Evolutionary conservation across 1,140 invertebrate species (phyloP).

Genomic region (Hypothenemus hampei): DNA sequence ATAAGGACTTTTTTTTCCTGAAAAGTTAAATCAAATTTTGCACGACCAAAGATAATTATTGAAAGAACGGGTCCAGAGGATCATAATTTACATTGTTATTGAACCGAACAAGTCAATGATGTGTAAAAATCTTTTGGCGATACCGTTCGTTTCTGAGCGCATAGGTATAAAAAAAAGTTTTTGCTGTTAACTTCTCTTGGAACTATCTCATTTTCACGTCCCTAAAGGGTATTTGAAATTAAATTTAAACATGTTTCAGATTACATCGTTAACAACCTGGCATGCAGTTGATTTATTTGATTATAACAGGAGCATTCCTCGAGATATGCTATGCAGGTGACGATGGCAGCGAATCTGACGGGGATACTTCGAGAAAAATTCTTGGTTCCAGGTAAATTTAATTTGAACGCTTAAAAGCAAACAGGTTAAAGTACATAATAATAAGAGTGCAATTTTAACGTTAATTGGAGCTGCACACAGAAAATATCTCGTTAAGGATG

Average conservation of each 20-base stretch:
- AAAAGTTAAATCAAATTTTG: neutral
- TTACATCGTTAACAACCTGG: constrained; percentile 1
- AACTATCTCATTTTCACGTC: too few species aligned
- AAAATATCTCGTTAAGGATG: constrained; percentile 4
- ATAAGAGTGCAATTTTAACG: neutral
- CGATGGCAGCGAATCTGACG: constrained; percentile 22
- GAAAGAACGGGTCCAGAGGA: neutral
- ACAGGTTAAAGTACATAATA: neutral
- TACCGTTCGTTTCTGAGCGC: constrained; percentile 1
- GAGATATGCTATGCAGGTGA: constrained; percentile 10
- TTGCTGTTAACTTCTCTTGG: too few species aligned
- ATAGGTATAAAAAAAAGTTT: too few species aligned
- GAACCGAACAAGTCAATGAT: constrained; percentile 7
- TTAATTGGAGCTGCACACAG: neutral
- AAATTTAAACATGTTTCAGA: constrained; percentile 15
- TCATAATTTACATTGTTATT: constrained; percentile 3
- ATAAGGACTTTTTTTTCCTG: too few species aligned
- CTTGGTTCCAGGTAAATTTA: constrained; percentile 38
- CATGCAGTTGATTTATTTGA: constrained; percentile 13
- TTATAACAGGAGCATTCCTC: constrained; percentile 5
- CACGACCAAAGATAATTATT: neutral
- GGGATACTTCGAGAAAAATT: constrained; percentile 38
- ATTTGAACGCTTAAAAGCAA: too few species aligned
- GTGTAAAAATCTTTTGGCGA: constrained; percentile 9
- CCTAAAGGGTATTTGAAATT: too few species aligned